Conservation (phyloP, 2,797 vertebrate species). For the Margarornis squamiger region DNA sequence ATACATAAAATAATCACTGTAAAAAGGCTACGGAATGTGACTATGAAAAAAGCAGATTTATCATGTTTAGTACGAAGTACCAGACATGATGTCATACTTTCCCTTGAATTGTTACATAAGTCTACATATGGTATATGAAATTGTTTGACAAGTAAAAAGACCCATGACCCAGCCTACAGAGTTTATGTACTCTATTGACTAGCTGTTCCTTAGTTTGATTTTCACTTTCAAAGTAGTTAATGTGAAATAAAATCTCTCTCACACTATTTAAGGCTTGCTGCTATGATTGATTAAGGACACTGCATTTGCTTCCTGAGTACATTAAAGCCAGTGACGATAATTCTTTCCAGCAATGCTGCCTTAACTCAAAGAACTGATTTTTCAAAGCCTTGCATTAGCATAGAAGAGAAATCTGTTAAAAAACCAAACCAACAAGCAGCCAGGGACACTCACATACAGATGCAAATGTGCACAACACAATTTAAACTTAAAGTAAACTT, state of each 20-base stretch:
- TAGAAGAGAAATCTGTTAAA: not conserved
- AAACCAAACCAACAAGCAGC: not conserved
- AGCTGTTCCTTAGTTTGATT: not conserved
- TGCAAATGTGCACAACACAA: not conserved
- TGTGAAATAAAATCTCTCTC: not conserved
- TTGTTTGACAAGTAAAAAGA: not conserved
- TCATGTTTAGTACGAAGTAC: not conserved
- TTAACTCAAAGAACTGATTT: slow-evolving; percentile 23
- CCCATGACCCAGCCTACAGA: not conserved
- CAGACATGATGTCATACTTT: not conserved
- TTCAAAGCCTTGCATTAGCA: slow-evolving; percentile 16
- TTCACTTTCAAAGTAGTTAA: slow-evolving; percentile 15
- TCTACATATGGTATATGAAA: not conserved
- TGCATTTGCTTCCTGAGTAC: not conserved
- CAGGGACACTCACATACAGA: not conserved
- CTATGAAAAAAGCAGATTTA: not conserved
- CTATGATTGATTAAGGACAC: slow-evolving; percentile 4
- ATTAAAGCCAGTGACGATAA: slow-evolving; percentile 22
- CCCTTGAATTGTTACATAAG: not conserved
- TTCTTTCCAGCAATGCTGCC: not conserved
- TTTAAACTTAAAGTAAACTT: slow-evolving; percentile 10
- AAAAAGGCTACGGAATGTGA: not conserved
- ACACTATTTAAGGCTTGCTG: not conserved
- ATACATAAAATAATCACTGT: not conserved
- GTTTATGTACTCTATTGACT: not conserved